Base-by-base conservation (phyloP, 2,113 vertebrate genomes). In the Istiophorus platypterus region DNA sequence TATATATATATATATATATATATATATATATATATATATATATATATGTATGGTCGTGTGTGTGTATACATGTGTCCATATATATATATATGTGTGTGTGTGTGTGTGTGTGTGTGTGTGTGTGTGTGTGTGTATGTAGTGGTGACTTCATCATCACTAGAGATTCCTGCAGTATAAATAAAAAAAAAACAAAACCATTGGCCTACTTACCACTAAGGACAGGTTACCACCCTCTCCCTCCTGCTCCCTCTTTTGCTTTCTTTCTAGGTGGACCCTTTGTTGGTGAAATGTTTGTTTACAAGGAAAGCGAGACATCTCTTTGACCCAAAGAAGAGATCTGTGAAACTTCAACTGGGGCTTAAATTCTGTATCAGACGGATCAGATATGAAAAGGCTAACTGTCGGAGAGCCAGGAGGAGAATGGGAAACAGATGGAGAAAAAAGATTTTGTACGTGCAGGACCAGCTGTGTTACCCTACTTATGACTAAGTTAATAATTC, bases 151-250 rank as follows among this genome's bases (percentile, higher is more conserved):
- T 76, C 84, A 65, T 81, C 63, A 79, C 74, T 51, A 62, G 77
- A 89, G 71, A 81, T 72, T 81, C 78, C 59, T 74, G 15, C 31
- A 42, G 27, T 24, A 49, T 67, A 73, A 80, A 68, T n/a, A 37
- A 75, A 39, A 24, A 80, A 72, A 58, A 54, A 67, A 63, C 7
- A n/a, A n/a, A n/a, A n/a, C n/a, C 1, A 9, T n/a, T 91, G 87
- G 65, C 90, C 88, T 91, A 91, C 77, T 86, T 92, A 81, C 59
- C 47, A 71, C 63, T 77, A 77, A 69, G 72, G 74, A 73, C 77
- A 80, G 67, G 69, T 87, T 84, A 59, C 18, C 45, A n/a, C 42
- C 4, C 37, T 64, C 73, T 74, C 76, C 72, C 41, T n/a, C 2
- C 24, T 76, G n/a, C 69, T 77, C 31, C 12, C 39, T 47, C 47